Conservation (phyloP, 2,888 invertebrate species). For the Apodemia zela region DNA sequence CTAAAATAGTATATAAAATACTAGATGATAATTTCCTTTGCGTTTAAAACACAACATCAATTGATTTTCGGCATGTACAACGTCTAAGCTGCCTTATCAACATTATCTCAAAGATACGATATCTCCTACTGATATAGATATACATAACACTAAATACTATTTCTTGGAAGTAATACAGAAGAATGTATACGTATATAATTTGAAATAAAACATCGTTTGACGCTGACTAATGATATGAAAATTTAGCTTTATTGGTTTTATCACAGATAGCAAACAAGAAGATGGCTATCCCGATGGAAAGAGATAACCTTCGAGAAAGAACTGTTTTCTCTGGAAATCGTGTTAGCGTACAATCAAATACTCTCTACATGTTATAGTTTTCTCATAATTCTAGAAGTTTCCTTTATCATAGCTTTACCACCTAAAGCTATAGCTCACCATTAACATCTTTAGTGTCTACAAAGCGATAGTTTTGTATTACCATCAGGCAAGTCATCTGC, state of each 20-base stretch:
- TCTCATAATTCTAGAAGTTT: too few species aligned
- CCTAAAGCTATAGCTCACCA: too few species aligned
- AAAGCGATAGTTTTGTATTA: too few species aligned
- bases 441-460: too few species aligned
- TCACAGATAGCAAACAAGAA: too few species aligned
- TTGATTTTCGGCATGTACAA: constrained; percentile 16
- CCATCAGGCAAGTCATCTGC: not conserved
- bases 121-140: constrained; percentile 27
- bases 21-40: not conserved
- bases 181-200: constrained; percentile 15
- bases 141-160: constrained; percentile 17
- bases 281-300: too few species aligned
- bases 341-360: too few species aligned
- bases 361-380: too few species aligned
- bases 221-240: not conserved
- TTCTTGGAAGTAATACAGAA: constrained; percentile 18
- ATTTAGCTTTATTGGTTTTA: not conserved
- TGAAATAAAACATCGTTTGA: not conserved
- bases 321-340: too few species aligned
- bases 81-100: constrained; percentile 21
- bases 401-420: too few species aligned
- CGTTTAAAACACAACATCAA: constrained; percentile 8
- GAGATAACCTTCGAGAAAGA: too few species aligned
- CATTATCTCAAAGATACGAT: constrained; percentile 31
- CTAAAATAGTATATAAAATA: constrained; percentile 2